Evolutionary conservation across 2,888 invertebrate genomes (phyloP).

Genomic region (Campoplex capitator): DNA sequence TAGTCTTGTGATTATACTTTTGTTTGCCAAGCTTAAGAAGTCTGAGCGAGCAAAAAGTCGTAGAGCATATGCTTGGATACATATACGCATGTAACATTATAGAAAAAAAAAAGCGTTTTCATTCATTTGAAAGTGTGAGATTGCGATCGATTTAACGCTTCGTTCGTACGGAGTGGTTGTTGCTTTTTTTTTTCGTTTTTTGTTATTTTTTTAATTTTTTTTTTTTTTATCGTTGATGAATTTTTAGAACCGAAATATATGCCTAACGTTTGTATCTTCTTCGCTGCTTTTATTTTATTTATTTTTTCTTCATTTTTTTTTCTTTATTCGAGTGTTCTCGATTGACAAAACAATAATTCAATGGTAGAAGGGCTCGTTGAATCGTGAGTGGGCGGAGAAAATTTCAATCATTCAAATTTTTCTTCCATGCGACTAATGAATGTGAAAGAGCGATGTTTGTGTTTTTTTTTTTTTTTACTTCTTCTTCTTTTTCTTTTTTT

Average conservation of each 20-base stretch:
- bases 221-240: conserved; percentile 36
- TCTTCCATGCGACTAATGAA: conserved; percentile 68
- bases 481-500: conserved; percentile 47
- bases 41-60: conserved; percentile 76
- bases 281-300: background rate
- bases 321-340: background rate
- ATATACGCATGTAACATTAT: conserved; percentile 4
- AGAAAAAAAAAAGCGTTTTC: conserved; percentile 50
- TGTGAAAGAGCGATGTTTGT: conserved; percentile 73
- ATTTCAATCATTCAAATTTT: conserved; percentile 32
- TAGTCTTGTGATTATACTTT: conserved; percentile 56
- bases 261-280: conserved; percentile 31
- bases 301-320: conserved; percentile 34
- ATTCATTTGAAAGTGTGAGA: conserved; percentile 71
- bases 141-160: conserved; percentile 64
- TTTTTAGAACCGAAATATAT: conserved; percentile 42
- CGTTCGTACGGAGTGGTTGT: conserved; percentile 60
- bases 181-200: background rate
- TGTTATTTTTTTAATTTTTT: background rate
- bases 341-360: conserved; percentile 68
- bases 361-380: conserved; percentile 72
- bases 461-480: conserved; percentile 64
- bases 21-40: conserved; percentile 72
- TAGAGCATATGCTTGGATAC: conserved; percentile 62
- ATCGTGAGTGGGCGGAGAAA: conserved; percentile 65